A percentile compares a stretch with the other conserved stretches of the same genome.
Evolutionary conservation across 2,888 invertebrate genomes (phyloP).

Genomic region (Lycocerus yunnanus): DNA sequence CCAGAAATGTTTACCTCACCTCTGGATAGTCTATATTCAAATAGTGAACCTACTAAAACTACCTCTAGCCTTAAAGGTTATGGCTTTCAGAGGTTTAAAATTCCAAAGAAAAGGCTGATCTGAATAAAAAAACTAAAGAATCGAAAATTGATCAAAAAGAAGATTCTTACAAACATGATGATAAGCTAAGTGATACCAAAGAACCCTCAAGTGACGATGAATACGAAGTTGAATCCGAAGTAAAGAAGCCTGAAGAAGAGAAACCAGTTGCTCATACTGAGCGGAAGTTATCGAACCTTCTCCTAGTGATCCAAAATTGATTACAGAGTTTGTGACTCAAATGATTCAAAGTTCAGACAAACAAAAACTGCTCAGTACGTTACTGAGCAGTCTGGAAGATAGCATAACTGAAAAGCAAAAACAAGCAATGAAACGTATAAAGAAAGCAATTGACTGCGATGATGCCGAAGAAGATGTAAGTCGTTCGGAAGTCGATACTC

Average conservation of each 20-base stretch:
- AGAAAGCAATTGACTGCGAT: conserved; percentile 62
- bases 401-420: conserved; percentile 49
- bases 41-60: conserved; percentile 48
- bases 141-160: neutral
- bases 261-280: conserved; percentile 20
- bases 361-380: conserved; percentile 40
- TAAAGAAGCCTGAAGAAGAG: neutral
- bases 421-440: conserved; percentile 63
- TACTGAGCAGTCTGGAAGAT: conserved; percentile 45
- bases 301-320: conserved; percentile 41
- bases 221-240: neutral
- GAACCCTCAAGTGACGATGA: neutral
- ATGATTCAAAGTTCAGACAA: conserved; percentile 42
- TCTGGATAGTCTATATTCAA: conserved; percentile 57
- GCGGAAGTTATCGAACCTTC: conserved; percentile 13
- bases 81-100: conserved; percentile 59
- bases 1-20: conserved; percentile 56
- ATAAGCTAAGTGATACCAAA: neutral
- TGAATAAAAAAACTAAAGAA: neutral
- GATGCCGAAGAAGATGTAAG: conserved; percentile 46
- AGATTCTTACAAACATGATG: neutral
- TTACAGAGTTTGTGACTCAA: conserved; percentile 45
- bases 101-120: conserved; percentile 58
- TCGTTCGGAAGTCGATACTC: conserved; percentile 47
- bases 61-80: conserved; percentile 57